Conservation (phyloP, 2,888 invertebrate species). For the Netelia melanura region DNA sequence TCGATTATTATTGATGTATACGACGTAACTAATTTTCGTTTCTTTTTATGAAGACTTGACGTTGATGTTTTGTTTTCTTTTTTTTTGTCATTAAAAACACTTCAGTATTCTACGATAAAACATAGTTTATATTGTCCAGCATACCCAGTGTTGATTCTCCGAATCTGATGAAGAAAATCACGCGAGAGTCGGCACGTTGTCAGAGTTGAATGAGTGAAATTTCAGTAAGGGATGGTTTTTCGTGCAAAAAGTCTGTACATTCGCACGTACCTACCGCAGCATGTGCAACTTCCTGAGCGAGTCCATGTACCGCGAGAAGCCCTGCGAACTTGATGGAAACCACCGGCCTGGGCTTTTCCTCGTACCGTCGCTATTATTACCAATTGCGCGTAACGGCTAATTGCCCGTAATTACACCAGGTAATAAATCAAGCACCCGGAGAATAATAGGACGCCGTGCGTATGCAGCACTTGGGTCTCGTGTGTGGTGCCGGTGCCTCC, state of each 20-base stretch:
- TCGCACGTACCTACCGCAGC: conserved; percentile 12
- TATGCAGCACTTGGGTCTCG: conserved; percentile 27
- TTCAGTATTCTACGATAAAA: no score
- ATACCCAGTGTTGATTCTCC: background rate
- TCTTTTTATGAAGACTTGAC: no score
- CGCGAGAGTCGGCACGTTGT: background rate
- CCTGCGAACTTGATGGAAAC: conserved; percentile 34
- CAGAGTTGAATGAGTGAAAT: conserved; percentile 8
- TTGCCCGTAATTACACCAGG: conserved; percentile 76
- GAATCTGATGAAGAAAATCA: background rate
- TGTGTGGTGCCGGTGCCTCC: conserved; percentile 37
- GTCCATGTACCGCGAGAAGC: conserved; percentile 11
- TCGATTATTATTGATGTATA: no score
- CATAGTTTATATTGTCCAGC: background rate
- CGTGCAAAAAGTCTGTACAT: background rate
- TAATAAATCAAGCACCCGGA: conserved; percentile 77
- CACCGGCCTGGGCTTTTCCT: conserved; percentile 52
- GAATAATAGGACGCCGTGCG: conserved; percentile 75
- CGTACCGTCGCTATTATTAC: conserved; percentile 73
- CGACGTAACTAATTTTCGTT: no score
- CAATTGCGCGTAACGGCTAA: conserved; percentile 78
- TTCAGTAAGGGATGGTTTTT: conserved; percentile 28
- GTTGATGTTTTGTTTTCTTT: no score
- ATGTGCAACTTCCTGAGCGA: conserved; percentile 24
- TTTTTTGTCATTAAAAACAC: no score